Percentiles rank a stretch among this genome's conserved stretches.
phyloP scores from a whole-genome alignment of 2,888 invertebrate genomes.

The Polymixis flavicincta region DNA sequence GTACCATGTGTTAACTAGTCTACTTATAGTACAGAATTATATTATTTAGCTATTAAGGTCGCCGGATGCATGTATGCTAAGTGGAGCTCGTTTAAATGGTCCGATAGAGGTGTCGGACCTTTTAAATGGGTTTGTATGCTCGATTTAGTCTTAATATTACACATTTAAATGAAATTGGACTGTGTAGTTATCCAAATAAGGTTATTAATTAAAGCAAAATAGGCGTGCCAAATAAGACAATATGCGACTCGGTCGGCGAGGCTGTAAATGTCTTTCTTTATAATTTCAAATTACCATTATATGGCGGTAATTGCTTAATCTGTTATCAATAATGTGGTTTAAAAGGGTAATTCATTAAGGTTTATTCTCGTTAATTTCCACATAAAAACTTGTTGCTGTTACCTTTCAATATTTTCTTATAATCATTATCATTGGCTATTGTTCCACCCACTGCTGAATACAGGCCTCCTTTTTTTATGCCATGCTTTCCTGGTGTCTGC shows the following conservation, averaged over 20 bases:
- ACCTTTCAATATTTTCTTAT: not conserved
- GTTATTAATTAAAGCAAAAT: slow-evolving; percentile 47
- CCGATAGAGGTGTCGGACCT: slow-evolving; percentile 67
- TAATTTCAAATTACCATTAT: slow-evolving; percentile 28
- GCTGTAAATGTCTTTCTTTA: slow-evolving; percentile 40
- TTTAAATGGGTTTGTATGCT: slow-evolving; percentile 53
- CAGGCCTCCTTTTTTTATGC: not conserved
- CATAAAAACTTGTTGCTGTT: slow-evolving; percentile 2
- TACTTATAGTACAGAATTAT: slow-evolving; percentile 64
- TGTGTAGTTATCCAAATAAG: slow-evolving; percentile 47
- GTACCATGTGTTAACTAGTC: slow-evolving; percentile 48
- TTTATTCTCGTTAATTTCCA: slow-evolving; percentile 13
- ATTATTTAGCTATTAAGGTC: slow-evolving; percentile 78
- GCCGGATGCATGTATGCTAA: slow-evolving; percentile 79
- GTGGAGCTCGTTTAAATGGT: slow-evolving; percentile 78
- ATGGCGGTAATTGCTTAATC: no score
- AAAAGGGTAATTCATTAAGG: not conserved
- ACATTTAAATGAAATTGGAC: slow-evolving; percentile 58
- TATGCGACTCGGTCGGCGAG: slow-evolving; percentile 18
- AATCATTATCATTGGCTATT: no score
- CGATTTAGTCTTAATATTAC: slow-evolving; percentile 55
- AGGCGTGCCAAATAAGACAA: slow-evolving; percentile 43
- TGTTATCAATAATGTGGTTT: no score
- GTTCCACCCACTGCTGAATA: not conserved
- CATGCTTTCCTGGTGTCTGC: not conserved